phyloP scores from a whole-genome alignment of 2,113 vertebrate species.

The Thermophis baileyi region DNA sequence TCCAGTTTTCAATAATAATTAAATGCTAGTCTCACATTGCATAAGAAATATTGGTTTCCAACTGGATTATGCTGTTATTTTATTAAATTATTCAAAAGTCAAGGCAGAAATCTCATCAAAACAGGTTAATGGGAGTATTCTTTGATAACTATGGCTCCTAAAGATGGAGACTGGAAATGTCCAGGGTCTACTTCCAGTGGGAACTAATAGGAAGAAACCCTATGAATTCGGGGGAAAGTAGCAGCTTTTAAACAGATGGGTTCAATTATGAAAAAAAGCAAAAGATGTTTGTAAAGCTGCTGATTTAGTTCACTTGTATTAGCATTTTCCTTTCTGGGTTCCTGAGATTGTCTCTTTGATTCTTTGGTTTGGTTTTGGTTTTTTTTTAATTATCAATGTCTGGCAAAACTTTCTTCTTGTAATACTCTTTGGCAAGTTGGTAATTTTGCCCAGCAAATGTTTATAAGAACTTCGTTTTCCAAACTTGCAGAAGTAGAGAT shows the following conservation, averaged over 20 bases:
- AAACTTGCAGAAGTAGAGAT: neutral
- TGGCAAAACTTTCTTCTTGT: neutral
- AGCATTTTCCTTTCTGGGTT: neutral
- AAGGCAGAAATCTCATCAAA: neutral
- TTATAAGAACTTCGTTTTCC: neutral
- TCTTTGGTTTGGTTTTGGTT: neutral
- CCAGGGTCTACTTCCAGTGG: neutral
- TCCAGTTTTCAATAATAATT: neutral
- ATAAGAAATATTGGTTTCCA: neutral
- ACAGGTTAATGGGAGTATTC: neutral
- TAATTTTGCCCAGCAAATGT: neutral
- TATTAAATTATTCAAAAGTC: neutral
- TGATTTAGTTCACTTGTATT: neutral
- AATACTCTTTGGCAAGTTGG: neutral
- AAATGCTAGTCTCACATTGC: neutral
- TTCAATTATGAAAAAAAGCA: neutral
- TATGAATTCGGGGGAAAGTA: neutral
- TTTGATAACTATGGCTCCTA: neutral
- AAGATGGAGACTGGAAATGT: neutral
- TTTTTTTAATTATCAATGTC: neutral
- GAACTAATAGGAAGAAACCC: neutral
- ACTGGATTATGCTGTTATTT: neutral
- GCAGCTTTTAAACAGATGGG: neutral
- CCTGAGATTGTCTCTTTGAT: neutral
- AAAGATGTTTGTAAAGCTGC: neutral